Base-by-base conservation (phyloP, 2,888 invertebrate species). In the Sarcophaga variegata region DNA sequence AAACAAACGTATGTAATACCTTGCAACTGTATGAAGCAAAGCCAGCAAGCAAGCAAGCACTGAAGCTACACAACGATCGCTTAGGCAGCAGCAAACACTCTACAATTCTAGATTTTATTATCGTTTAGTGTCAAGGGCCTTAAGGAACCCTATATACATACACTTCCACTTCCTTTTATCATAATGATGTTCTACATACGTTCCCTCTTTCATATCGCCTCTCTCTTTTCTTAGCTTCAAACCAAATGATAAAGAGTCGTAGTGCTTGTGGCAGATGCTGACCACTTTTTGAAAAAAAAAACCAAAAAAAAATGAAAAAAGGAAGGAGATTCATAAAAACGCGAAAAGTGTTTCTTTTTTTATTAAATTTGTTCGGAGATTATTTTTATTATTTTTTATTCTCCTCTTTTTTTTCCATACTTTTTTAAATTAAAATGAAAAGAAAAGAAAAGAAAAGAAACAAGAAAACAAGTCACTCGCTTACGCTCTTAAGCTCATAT, bases 41-140 rank as follows among this genome's bases (percentile, higher is more conserved):
- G 37, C 37, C 0, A 37, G 2, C 54, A 27, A 47, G 25, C 54
- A 83, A n/a, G 37, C 59, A 63, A 63, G 54, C 75, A 59, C 45
- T 4, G 17, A 59, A 59, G 14, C 17, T 49, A 27, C 75, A 71
- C 45, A 37, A 37, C 8, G 27, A 54, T 54, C 54, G 54, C 17
- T 4, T 54, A 54, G 37, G 37, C 37, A 37, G 37, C 8, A 54
- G 14, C 11, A 54, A 54, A 54, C 54, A 17, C 54, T 47, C 11
- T 47, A 70, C 5, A 70, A 37, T 60, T 20, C n/a, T 62, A 54
- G 4, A 14, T 72, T 67, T 76, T 76, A 37, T 76, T 76, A 76
- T 71, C 71, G 49, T 63, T 77, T 63, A 67, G 45, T 27, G 20
- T 75, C 63, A 84, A 75, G 69, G 69, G 67, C 63, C 77, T 77